Percentiles rank a stretch among this genome's conserved stretches.
phyloP scores from a whole-genome alignment of 2,113 vertebrate species.

The Nothocercus nigrocapillus region DNA sequence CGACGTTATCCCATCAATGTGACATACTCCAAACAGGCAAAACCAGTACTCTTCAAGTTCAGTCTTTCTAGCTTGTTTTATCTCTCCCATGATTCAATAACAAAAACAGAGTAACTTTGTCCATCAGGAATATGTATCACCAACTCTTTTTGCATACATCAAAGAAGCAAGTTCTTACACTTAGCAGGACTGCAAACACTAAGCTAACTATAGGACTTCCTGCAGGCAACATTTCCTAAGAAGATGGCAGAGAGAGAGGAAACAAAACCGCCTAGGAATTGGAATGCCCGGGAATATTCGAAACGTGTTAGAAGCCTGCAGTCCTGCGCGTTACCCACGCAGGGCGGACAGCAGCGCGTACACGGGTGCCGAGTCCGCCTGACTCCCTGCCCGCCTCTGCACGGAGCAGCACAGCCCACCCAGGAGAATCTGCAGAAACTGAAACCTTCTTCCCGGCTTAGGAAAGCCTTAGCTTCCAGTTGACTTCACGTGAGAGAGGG shows the following conservation, averaged over 20 bases:
- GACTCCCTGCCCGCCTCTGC: not conserved
- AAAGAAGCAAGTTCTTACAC: not conserved
- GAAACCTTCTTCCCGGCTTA: not conserved
- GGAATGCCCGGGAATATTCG: not conserved
- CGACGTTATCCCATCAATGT: not conserved
- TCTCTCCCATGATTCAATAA: not conserved
- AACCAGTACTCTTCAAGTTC: not conserved
- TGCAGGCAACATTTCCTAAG: rapidly evolving
- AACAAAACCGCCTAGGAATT: not conserved
- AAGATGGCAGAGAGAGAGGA: no score
- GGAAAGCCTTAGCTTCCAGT: not conserved
- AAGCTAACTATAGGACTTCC: not conserved
- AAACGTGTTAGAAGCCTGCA: not conserved
- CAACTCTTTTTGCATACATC: not conserved
- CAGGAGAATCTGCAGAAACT: not conserved
- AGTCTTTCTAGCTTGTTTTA: not conserved
- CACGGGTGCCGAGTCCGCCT: not conserved
- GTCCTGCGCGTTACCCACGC: not conserved
- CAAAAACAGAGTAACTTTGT: not conserved
- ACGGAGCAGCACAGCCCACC: not conserved
- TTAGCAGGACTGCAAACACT: not conserved
- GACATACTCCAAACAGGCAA: not conserved
- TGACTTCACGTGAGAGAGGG: not conserved
- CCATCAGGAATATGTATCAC: not conserved
- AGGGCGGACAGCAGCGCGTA: no score